Evolutionary conservation across 2,888 invertebrate genomes (phyloP).

Genomic region (Dermolepida albohirtum): DNA sequence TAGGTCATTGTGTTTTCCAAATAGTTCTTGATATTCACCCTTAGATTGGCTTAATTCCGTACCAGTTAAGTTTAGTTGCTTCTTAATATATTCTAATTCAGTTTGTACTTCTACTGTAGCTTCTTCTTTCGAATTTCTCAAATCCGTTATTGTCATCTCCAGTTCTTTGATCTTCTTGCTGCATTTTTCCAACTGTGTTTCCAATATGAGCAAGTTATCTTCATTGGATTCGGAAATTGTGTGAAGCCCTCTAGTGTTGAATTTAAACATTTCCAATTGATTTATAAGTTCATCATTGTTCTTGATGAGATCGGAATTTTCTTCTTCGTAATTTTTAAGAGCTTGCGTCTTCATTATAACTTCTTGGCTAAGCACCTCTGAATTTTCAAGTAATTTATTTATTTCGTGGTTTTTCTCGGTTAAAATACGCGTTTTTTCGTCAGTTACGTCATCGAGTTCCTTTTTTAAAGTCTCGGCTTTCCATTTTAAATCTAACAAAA

Average conservation of each 20-base stretch:
- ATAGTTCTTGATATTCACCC: constrained; percentile 56
- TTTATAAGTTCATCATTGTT: constrained; percentile 77
- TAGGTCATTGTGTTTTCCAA: constrained; percentile 49
- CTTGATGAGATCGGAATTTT: constrained; percentile 75
- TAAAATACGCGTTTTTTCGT: constrained; percentile 63
- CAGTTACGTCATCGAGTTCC: constrained; percentile 69
- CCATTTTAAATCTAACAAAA: constrained; percentile 70
- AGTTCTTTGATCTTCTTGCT: constrained; percentile 63
- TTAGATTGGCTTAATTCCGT: constrained; percentile 51
- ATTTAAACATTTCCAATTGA: constrained; percentile 73
- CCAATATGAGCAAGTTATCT: constrained; percentile 74
- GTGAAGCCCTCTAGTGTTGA: constrained; percentile 72
- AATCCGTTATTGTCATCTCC: constrained; percentile 57
- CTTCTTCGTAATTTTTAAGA: constrained; percentile 68
- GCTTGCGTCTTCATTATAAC: constrained; percentile 59
- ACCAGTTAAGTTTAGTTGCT: constrained; percentile 51
- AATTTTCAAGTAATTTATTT: constrained; percentile 60
- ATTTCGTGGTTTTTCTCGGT: constrained; percentile 63
- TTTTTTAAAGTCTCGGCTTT: constrained; percentile 71
- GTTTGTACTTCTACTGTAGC: constrained; percentile 49
- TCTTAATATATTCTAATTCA: constrained; percentile 52
- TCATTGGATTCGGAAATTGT: constrained; percentile 80
- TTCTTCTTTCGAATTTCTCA: constrained; percentile 51
- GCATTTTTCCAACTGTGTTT: constrained; percentile 72
- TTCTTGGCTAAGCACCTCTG: constrained; percentile 61